Conservation (phyloP, 2,888 invertebrate genomes). For the Phania funesta region DNA sequence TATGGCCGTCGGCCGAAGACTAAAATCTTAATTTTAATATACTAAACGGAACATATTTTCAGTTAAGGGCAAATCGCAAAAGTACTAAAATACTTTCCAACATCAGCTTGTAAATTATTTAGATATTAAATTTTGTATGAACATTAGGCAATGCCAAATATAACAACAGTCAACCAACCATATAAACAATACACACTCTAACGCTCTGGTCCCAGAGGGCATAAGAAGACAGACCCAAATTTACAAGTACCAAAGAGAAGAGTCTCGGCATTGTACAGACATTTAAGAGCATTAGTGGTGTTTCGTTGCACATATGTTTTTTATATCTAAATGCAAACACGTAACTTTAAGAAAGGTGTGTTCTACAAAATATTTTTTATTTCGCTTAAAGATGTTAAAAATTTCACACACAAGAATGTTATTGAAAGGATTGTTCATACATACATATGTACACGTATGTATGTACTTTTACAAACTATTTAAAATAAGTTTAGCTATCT, state of each 20-base stretch:
- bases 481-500: not conserved
- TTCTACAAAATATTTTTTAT: not conserved
- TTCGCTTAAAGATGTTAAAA: slow-evolving; percentile 43
- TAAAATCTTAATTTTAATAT: not conserved
- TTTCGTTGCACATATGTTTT: not conserved
- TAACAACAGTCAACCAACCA: slow-evolving; percentile 3
- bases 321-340: not conserved
- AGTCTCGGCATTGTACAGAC: slow-evolving; percentile 19
- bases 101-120: not conserved
- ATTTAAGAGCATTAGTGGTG: slow-evolving; percentile 9
- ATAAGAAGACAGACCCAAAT: slow-evolving; percentile 42
- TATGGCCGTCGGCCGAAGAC: no score
- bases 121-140: not conserved
- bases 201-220: slow-evolving; percentile 56
- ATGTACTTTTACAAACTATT: slow-evolving; percentile 26
- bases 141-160: not conserved
- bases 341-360: slow-evolving; percentile 3
- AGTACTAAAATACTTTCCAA: not conserved
- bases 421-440: not conserved
- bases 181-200: slow-evolving; percentile 36
- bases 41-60: not conserved
- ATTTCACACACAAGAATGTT: slow-evolving; percentile 46
- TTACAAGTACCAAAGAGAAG: slow-evolving; percentile 7
- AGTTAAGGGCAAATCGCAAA: not conserved
- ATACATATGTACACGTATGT: slow-evolving; percentile 20